These are phyloP conservation scores for Schizopygopsis malacanthus DNA, from an alignment of 2,797 vertebrate species.

Conservation along the genomic window DNA sequence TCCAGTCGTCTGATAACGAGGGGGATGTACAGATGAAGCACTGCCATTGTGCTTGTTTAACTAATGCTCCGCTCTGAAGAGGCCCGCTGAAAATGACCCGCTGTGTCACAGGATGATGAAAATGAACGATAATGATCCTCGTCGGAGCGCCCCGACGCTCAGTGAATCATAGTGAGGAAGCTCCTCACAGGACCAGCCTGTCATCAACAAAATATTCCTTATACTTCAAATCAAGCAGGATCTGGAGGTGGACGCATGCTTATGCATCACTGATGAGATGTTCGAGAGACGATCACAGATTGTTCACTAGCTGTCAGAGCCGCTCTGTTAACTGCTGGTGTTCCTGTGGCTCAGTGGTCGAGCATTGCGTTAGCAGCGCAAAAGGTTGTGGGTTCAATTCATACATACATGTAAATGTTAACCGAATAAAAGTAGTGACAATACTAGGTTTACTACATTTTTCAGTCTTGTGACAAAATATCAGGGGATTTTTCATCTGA, in stretches of 20 bases:
- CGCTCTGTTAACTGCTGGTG: neutral
- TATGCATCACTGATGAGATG: constrained; percentile 61
- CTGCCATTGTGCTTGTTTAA: constrained; percentile 48
- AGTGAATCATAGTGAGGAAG: constrained; percentile 31
- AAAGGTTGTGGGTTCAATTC: too few relatives aligned
- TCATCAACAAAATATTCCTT: constrained; percentile 39
- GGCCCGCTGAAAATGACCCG: constrained; percentile 37
- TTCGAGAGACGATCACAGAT: constrained; percentile 60
- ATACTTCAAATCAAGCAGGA: constrained; percentile 29
- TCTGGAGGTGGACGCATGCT: constrained; percentile 53
- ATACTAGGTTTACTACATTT: neutral
- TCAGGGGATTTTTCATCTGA: neutral
- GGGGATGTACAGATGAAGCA: constrained; percentile 40
- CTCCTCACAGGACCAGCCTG: constrained; percentile 9
- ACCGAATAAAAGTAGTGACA: neutral
- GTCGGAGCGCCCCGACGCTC: constrained; percentile 20
- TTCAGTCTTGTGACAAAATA: neutral
- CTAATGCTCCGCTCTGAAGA: constrained; percentile 44
- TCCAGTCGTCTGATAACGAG: constrained; percentile 27
- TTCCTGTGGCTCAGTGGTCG: too few relatives aligned
- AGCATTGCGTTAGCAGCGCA: too few relatives aligned
- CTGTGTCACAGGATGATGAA: constrained; percentile 46
- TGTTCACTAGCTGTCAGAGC: constrained; percentile 64
- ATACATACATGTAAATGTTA: neutral
- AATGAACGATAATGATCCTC: constrained; percentile 53